Conservation (phyloP, 2,888 invertebrate species). For the Drosophila pegasa region DNA sequence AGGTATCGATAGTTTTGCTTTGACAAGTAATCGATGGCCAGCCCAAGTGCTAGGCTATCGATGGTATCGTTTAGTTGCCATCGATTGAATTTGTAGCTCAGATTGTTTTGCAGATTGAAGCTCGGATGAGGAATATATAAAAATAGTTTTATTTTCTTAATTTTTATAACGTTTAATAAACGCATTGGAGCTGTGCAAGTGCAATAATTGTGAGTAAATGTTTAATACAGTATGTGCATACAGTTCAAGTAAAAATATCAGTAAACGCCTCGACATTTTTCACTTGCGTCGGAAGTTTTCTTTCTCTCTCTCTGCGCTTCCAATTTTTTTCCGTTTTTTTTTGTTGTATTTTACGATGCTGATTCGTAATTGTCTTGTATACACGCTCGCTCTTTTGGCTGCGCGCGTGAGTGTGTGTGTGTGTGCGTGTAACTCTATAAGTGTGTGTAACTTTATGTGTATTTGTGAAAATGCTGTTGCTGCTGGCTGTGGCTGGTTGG, state of each 20-base stretch:
- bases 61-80: slow-evolving; percentile 44
- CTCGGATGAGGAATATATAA: slow-evolving; percentile 72
- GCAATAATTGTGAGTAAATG: slow-evolving; percentile 73
- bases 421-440: slow-evolving; percentile 27
- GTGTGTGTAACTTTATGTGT: slow-evolving; percentile 30
- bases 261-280: slow-evolving; percentile 61
- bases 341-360: slow-evolving; percentile 75
- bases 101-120: slow-evolving; percentile 67
- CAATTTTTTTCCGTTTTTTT: slow-evolving; percentile 50
- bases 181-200: slow-evolving; percentile 75
- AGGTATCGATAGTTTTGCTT: slow-evolving; percentile 24
- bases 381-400: slow-evolving; percentile 58
- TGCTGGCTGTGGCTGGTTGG: slow-evolving; percentile 46
- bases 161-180: slow-evolving; percentile 55
- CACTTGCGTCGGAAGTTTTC: slow-evolving; percentile 67
- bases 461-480: slow-evolving; percentile 33
- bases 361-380: slow-evolving; percentile 79
- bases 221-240: slow-evolving; percentile 37
- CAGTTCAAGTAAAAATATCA: slow-evolving; percentile 17
- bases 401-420: slow-evolving; percentile 34
- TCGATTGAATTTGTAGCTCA: slow-evolving; percentile 52
- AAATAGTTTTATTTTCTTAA: slow-evolving; percentile 53
- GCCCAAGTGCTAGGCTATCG: slow-evolving; percentile 14
- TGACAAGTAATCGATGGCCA: slow-evolving; percentile 19
- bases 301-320: slow-evolving; percentile 46